Percentiles rank a stretch among this genome's conserved stretches.
These are phyloP conservation scores for Sinodicranocentrus sp. DNA, from an alignment of 2,888 invertebrate species.

Conservation along the genomic window DNA sequence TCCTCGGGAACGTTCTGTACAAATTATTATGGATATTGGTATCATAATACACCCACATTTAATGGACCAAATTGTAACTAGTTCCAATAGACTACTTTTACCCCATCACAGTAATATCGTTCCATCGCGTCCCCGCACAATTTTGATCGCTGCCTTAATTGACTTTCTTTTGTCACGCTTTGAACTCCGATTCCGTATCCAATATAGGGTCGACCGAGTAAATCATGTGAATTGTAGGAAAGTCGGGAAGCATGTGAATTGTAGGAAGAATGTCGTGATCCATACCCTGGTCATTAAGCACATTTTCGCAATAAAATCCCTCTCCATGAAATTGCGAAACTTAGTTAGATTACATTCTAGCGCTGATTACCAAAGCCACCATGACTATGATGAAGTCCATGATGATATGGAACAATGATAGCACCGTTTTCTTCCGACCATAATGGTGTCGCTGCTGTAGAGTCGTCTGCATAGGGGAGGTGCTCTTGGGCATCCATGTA, in stretches of 20 bases:
- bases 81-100: neutral
- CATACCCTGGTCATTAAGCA: conserved; percentile 87
- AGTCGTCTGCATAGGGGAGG: conserved; percentile 97
- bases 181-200: conserved; percentile 77
- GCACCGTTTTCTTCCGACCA: conserved; percentile 96
- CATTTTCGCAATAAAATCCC: conserved; percentile 83
- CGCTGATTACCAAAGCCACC: conserved; percentile 39
- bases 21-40: neutral
- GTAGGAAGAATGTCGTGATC: conserved; percentile 94
- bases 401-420: conserved; percentile 82
- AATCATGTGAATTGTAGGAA: conserved; percentile 96
- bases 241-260: conserved; percentile 96
- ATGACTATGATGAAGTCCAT: conserved; percentile 56
- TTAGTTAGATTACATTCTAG: too few relatives aligned
- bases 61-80: neutral
- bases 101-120: conserved; percentile 19
- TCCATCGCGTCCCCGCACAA: conserved; percentile 70
- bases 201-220: conserved; percentile 83
- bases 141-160: conserved; percentile 82
- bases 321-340: too few relatives aligned
- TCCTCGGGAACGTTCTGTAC: conserved; percentile 65
- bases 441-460: conserved; percentile 98
- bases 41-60: neutral
- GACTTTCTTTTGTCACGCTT: conserved; percentile 91
- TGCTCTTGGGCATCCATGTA: conserved; percentile 90